Evolutionary conservation across 2,797 vertebrate genomes (phyloP), one percentile per base, ranked within the genome.

Genomic region (Muraenolepis orangiensis): DNA sequence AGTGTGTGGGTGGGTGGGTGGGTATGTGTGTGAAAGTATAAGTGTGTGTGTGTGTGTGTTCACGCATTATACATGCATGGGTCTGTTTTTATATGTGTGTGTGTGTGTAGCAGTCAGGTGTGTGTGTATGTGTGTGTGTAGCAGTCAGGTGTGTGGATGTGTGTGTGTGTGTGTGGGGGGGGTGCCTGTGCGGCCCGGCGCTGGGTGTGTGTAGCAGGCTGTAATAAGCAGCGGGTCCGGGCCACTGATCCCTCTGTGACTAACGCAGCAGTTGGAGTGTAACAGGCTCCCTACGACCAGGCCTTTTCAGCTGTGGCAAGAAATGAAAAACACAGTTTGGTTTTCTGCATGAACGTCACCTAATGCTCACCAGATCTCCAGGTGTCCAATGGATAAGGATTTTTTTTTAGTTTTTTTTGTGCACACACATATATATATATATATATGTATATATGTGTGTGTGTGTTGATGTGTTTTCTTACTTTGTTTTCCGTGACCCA

Each of bases 151-250:
- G 32, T 34, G 32, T 34, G 32, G 3, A 8, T 34, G 32, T 34
- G 32, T 34, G 32, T 34, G 32, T 34, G 32, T 34, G 32, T 34
- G 32, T 34, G 32, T 34, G 32, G 3, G 32, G 32, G 3, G 32
- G 3, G 32, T 34, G 32, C 8, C 3, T 34, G 32, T 34, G 32
- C 8, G 32, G n/a, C n/a, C n/a, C n/a, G n/a, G n/a, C n/a, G n/a
- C n/a, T 34, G 32, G 3, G 32, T 34, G 32, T 34, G 32, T 34
- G 32, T 34, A 91, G 76, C 90, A 88, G 88, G 88, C 87, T 85
- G 87, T 91, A 91, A 93, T 88, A 91, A 90, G 89, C 88, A 87
- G 83, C 84, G 80, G 88, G 85, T 82, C 79, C 85, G 81, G 88
- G 87, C 85, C 87, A 87, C 84, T 74, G 79, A 88, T 87, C 86